Base-by-base conservation (phyloP, 2,888 invertebrate species). In the Ormyrus thymus region DNA sequence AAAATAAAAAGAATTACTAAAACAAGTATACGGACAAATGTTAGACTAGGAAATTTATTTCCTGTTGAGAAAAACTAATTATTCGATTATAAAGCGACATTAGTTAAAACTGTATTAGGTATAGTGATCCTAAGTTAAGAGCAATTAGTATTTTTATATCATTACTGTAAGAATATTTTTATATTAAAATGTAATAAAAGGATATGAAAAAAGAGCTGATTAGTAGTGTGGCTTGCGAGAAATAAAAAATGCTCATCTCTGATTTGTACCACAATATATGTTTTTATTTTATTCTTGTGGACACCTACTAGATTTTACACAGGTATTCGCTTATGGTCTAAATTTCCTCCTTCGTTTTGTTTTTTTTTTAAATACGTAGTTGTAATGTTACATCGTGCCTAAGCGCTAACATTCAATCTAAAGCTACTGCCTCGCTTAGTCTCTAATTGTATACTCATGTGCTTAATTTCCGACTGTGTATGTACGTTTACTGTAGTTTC, bases 271-370 rank as follows among this genome's bases (percentile, higher is more conserved):
- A 89, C 88, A 89, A 89, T 89, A 89, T 89, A 89, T 89, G 89
- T 87, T 89, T 89, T 89, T 88, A 89, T 89, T 89, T 89, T 87
- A 87, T 87, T 89, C 86, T 89, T 89, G 89, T 89, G 89, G 89
- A 89, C 89, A 89, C 87, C 89, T 89, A 89, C 89, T 89, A 88
- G 88, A 88, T 89, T 89, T 89, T 89, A 89, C 89, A 89, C 89
- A 89, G 88, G 88, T 89, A 89, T 88, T 89, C 88, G 86, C 89
- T 89, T 89, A 89, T 84, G 81, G 83, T 83, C 88, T 89, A 88
- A 86, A 83, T 84, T 85, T 84, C 82, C 84, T 85, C 70, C 73
- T 79, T 83, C 81, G 55, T 74, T 78, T 79, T 77, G 46, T 78
- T 64, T 66, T 68, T 76, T 83, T 83, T 85, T 89, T 89, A 89